Evolutionary conservation across 2,888 invertebrate species (phyloP).

Genomic region (Pandemis heparana): DNA sequence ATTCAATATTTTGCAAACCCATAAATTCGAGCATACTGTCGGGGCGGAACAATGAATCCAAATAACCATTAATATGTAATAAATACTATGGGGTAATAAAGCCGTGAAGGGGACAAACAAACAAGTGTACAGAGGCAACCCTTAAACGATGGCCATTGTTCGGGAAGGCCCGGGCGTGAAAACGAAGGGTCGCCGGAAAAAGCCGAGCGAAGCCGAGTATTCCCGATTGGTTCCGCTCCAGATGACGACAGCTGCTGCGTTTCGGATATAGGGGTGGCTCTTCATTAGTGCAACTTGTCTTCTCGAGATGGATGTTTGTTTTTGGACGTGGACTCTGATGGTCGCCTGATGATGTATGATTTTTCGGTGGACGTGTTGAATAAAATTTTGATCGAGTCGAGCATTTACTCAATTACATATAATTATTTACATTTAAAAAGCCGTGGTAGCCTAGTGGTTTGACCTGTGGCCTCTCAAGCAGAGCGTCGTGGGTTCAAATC

Average conservation of each 20-base stretch:
- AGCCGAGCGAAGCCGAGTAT: constrained; percentile 60
- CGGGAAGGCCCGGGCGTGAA: constrained; percentile 59
- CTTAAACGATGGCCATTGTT: constrained; percentile 73
- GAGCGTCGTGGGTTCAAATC: too few species aligned
- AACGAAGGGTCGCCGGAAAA: constrained; percentile 44
- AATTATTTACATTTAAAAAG: too few species aligned
- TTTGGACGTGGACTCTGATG: constrained; percentile 74
- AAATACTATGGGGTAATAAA: constrained; percentile 84
- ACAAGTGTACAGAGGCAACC: constrained; percentile 80
- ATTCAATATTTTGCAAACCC: constrained; percentile 78
- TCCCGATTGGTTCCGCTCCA: constrained; percentile 81
- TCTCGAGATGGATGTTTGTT: constrained; percentile 84
- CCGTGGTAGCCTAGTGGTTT: too few species aligned
- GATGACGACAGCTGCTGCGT: constrained; percentile 83
- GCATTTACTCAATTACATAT: too few species aligned
- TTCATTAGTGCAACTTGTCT: constrained; percentile 85
- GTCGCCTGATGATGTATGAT: constrained; percentile 77
- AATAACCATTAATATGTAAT: constrained; percentile 86
- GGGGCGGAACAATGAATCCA: constrained; percentile 83
- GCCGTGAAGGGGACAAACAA: constrained; percentile 81
- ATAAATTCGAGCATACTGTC: constrained; percentile 85
- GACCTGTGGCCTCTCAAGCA: too few species aligned
- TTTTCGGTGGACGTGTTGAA: constrained; percentile 20
- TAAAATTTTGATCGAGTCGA: constrained; percentile 4
- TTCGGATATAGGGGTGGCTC: constrained; percentile 81